These are phyloP conservation scores for Ladona fulva DNA, from an alignment of 1,140 invertebrate species.

Conservation along the genomic window DNA sequence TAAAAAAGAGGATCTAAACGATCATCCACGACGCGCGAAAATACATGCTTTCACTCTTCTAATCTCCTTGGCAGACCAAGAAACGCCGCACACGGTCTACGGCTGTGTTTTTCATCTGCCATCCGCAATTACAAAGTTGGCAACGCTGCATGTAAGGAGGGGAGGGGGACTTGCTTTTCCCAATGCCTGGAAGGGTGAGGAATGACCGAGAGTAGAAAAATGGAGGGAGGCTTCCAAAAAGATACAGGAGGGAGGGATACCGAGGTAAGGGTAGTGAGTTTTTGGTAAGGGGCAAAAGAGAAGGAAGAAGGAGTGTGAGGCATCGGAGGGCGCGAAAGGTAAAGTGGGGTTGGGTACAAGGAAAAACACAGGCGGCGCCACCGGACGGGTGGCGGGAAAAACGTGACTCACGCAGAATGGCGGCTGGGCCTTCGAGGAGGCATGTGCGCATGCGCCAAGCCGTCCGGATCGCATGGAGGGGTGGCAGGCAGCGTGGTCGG, in stretches of 20 bases:
- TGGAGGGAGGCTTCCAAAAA: neutral
- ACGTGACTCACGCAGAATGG: slow-evolving; percentile 6
- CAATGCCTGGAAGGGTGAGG: neutral
- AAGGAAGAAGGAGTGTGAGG: neutral
- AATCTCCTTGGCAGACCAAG: too few species aligned
- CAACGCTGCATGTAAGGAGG: neutral
- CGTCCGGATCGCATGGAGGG: neutral
- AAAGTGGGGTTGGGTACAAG: neutral
- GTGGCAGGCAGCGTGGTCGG: neutral
- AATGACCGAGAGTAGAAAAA: neutral
- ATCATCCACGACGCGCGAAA: too few species aligned
- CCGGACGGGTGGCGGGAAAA: neutral
- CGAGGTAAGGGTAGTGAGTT: neutral
- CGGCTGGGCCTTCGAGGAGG: neutral
- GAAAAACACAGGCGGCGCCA: neutral
- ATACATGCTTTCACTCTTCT: too few species aligned
- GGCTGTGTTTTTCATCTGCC: too few species aligned
- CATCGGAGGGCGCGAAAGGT: neutral
- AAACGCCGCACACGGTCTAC: too few species aligned
- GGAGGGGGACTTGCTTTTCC: neutral
- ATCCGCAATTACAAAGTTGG: neutral
- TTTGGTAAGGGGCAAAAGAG: neutral
- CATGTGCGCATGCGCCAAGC: neutral
- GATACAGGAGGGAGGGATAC: neutral
- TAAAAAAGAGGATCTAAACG: too few species aligned